phyloP scores from a whole-genome alignment of 2,888 invertebrate species.

The Dicycla oo region DNA sequence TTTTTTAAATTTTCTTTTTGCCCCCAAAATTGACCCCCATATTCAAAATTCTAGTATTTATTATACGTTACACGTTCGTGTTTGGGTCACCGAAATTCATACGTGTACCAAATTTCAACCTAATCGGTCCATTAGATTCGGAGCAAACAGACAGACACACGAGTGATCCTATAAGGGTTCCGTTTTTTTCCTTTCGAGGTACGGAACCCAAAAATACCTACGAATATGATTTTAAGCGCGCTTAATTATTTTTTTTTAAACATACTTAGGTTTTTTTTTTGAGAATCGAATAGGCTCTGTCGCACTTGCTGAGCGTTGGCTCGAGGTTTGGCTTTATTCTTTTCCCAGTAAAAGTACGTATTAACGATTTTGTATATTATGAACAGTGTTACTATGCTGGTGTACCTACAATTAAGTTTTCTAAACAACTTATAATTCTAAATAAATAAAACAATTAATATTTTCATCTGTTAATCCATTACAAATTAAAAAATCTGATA shows the following conservation, averaged over 20 bases:
- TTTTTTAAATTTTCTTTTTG: too few relatives aligned
- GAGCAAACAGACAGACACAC: too few relatives aligned
- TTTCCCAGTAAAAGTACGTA: background rate
- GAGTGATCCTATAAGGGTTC: too few relatives aligned
- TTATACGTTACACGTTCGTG: too few relatives aligned
- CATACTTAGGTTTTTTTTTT: background rate
- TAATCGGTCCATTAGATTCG: too few relatives aligned
- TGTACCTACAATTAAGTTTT: background rate
- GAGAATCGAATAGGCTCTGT: background rate
- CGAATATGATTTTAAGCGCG: background rate
- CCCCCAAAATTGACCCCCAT: too few relatives aligned
- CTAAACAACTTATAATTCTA: background rate
- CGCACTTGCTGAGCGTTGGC: background rate
- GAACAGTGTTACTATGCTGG: background rate
- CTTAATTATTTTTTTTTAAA: background rate
- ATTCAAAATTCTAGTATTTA: too few relatives aligned
- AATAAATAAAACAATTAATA: background rate
- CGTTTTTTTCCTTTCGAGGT: too few relatives aligned
- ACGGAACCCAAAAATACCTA: background rate
- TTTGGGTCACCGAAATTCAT: too few relatives aligned
- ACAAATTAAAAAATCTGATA: background rate
- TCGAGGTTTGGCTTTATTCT: background rate
- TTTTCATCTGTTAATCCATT: background rate
- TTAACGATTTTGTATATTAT: background rate
- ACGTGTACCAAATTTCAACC: too few relatives aligned